Base-by-base conservation (phyloP, 2,113 vertebrate species). In the Anoplopoma fimbria region DNA sequence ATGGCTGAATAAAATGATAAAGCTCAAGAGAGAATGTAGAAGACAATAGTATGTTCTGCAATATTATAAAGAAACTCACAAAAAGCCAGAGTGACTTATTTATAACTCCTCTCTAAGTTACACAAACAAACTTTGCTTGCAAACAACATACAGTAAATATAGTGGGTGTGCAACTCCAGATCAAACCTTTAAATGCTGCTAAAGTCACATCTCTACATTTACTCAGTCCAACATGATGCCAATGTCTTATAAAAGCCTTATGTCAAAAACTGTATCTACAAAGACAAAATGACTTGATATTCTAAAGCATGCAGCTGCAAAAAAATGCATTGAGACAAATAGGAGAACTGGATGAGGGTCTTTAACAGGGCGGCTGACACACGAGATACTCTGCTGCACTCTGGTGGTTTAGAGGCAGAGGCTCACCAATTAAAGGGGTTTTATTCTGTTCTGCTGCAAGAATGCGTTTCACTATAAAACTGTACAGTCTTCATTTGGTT, bases 311-410 rank as follows among this genome's bases (percentile, higher is more conserved):
- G 19, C 4, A 36, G 33, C 4, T 6, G 25, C 17, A 19, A 5
- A 51, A 9, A 80, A 21, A 9, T 55, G 4, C 19, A 3, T 45
- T 17, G 5, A 60, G 27, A 21, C 1, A 63, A 55, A n/a, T 23
- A 3, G 4, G 9, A 38, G 40, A 23, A 49, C 9, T 12, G 9
- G 4, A 60, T 55, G 45, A 79, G 47, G 33, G 27, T 55, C 21
- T 17, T 33, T 29, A 58, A 23, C 57, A 14, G 7, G n/a, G 4
- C 9, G 14, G 60, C 21, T 25, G 31, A n/a, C 36, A 42, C 14
- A 25, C 0, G 6, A 47, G 25, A 19, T 4, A 1, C 82, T 89
- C 68, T 88, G 79, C 88, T 88, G 90, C 88, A 3, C 77, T 84
- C 91, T 91, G 9, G 75, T 84, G 91, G 90, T 42, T 49, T 0